These are phyloP conservation scores for Kradibia gibbosae DNA, from an alignment of 1,140 invertebrate genomes.

Conservation along the genomic window DNA sequence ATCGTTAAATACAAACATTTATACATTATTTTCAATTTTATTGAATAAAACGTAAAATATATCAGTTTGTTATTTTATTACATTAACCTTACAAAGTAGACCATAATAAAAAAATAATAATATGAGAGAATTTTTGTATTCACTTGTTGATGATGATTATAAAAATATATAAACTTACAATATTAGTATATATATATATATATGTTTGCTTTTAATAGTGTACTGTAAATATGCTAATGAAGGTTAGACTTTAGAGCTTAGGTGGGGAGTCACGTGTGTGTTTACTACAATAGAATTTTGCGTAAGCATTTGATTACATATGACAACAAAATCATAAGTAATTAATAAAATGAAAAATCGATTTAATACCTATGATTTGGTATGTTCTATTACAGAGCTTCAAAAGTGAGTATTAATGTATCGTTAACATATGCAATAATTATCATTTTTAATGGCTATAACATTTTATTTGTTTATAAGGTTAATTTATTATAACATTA, in stretches of 20 bases:
- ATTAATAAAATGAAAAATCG: slow-evolving; percentile 86
- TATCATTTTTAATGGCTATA: slow-evolving; percentile 31
- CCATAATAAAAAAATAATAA: too few relatives aligned
- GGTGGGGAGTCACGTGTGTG: not conserved
- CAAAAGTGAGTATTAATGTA: slow-evolving; percentile 78
- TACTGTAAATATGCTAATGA: too few relatives aligned
- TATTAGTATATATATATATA: too few relatives aligned
- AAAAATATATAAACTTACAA: too few relatives aligned
- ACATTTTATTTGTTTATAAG: not conserved
- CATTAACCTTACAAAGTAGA: not conserved
- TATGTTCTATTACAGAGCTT: slow-evolving; percentile 87
- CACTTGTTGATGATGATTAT: too few relatives aligned
- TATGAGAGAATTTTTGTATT: too few relatives aligned
- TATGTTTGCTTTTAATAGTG: too few relatives aligned
- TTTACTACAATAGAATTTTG: not conserved
- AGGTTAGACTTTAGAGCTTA: not conserved
- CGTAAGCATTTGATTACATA: not conserved
- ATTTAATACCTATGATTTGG: slow-evolving; percentile 93
- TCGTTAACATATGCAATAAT: slow-evolving; percentile 6
- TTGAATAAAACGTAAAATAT: slow-evolving; percentile 60
- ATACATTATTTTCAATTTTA: slow-evolving; percentile 57
- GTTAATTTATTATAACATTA: slow-evolving; percentile 18
- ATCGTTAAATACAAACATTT: slow-evolving; percentile 80
- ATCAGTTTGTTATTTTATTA: not conserved
- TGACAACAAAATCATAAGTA: slow-evolving; percentile 15